phyloP scores from a whole-genome alignment of 2,113 vertebrate genomes.

The Mus pahari region DNA sequence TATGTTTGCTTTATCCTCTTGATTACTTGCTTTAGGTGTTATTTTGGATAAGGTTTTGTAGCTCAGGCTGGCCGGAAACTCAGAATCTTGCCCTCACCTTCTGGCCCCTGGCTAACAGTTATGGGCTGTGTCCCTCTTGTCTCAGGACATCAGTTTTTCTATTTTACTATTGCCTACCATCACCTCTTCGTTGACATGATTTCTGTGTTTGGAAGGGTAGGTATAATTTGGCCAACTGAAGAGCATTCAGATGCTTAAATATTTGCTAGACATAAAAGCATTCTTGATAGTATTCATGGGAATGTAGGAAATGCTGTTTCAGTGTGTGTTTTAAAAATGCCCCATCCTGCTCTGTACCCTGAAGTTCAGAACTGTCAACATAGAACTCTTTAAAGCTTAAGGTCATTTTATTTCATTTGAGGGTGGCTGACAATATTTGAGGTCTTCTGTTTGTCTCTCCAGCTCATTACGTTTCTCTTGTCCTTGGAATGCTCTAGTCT shows the following conservation, averaged over 20 bases:
- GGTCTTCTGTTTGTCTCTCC: background rate
- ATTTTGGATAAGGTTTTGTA: background rate
- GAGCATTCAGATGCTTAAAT: slow-evolving; percentile 23
- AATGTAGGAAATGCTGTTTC: slow-evolving; percentile 30
- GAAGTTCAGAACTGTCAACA: slow-evolving; percentile 36
- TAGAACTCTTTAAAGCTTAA: slow-evolving; percentile 3
- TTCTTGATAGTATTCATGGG: slow-evolving; percentile 4
- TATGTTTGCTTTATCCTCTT: background rate
- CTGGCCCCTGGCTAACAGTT: background rate
- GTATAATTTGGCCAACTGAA: slow-evolving; percentile 30
- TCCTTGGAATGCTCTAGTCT: background rate
- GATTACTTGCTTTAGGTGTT: background rate
- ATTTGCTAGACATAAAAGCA: slow-evolving; percentile 6
- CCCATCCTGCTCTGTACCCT: background rate
- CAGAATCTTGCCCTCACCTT: background rate
- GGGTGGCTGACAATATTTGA: background rate
- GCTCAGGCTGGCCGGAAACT: background rate
- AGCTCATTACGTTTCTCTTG: background rate
- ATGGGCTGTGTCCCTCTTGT: background rate
- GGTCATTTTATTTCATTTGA: slow-evolving; percentile 20
- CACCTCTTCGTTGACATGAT: slow-evolving; percentile 19
- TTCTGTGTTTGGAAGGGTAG: slow-evolving; percentile 45
- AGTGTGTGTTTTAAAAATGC: slow-evolving; percentile 17
- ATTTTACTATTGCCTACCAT: slow-evolving; percentile 17
- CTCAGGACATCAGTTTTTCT: background rate